Conservation (phyloP, 2,797 vertebrate genomes). For the Amphiprion clarkii region DNA sequence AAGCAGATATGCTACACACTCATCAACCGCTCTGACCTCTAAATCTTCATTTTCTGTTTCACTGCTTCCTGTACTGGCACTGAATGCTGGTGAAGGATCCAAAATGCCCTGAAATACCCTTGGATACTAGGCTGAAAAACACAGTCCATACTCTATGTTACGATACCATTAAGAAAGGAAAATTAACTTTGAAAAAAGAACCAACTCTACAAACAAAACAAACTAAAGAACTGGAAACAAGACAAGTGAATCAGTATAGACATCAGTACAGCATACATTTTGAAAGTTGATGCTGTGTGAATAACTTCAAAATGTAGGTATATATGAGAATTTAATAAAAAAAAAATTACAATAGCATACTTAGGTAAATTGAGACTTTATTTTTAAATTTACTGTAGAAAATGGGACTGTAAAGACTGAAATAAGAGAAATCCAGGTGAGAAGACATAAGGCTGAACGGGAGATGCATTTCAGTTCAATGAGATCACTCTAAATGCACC, state of each 20-base stretch:
- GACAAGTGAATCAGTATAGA: neutral
- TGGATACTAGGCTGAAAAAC: too few species aligned
- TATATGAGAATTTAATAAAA: neutral
- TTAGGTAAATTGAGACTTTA: neutral
- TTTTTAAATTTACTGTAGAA: neutral
- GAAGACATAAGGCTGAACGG: neutral
- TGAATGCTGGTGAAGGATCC: too few species aligned
- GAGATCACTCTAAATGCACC: conserved; percentile 23
- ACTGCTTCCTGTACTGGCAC: neutral
- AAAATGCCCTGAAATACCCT: too few species aligned
- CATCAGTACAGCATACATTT: neutral
- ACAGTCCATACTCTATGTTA: too few species aligned
- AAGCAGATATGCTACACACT: neutral
- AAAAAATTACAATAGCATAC: too few species aligned
- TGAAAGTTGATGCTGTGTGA: neutral
- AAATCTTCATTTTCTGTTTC: conserved; percentile 21
- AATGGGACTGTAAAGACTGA: neutral
- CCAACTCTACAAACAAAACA: neutral
- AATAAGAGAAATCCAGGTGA: neutral
- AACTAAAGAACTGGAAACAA: too few species aligned
- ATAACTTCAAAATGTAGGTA: neutral
- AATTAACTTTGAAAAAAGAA: neutral
- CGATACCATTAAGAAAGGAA: neutral
- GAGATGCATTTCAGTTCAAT: neutral
- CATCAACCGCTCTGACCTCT: neutral